Evolutionary conservation across 2,113 vertebrate genomes (phyloP).

Genomic region (Ammodytes marinus): DNA sequence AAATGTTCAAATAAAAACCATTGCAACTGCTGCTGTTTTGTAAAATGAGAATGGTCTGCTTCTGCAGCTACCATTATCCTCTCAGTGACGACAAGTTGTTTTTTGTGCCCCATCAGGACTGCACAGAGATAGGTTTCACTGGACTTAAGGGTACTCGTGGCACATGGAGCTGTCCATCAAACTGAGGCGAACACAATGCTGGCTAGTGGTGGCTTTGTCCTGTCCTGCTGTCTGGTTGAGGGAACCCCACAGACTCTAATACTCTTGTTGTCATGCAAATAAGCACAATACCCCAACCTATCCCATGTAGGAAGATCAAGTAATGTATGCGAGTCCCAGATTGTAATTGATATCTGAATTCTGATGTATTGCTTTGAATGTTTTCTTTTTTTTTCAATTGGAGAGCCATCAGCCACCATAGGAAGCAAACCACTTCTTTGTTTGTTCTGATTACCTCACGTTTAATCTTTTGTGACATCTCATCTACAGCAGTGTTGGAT

Average conservation of each 20-base stretch:
- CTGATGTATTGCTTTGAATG: neutral
- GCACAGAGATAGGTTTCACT: constrained; percentile 74
- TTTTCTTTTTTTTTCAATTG: constrained; percentile 14
- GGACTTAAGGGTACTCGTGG: constrained; percentile 58
- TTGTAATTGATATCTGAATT: neutral
- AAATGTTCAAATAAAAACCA: neutral
- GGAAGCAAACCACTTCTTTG: neutral
- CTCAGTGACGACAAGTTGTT: constrained; percentile 72
- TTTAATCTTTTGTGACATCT: constrained; percentile 70
- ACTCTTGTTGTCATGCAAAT: neutral
- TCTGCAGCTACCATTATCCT: constrained; percentile 18
- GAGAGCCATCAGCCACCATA: neutral
- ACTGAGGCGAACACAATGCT: constrained; percentile 54
- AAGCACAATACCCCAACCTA: neutral
- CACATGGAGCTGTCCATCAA: constrained; percentile 83
- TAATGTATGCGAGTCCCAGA: too few species aligned
- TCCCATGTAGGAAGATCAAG: neutral
- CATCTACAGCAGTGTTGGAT: constrained; percentile 34
- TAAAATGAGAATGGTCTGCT: neutral
- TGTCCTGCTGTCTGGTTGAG: constrained; percentile 19
- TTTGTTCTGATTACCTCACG: neutral
- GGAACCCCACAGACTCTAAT: constrained; percentile 16
- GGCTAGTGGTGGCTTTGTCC: constrained; percentile 48
- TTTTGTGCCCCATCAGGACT: constrained; percentile 48
- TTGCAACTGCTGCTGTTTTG: neutral